Evolutionary conservation across 2,888 invertebrate genomes (phyloP), one percentile per base, ranked within the genome.

Genomic region (Scrobipalpa atriplicella): DNA sequence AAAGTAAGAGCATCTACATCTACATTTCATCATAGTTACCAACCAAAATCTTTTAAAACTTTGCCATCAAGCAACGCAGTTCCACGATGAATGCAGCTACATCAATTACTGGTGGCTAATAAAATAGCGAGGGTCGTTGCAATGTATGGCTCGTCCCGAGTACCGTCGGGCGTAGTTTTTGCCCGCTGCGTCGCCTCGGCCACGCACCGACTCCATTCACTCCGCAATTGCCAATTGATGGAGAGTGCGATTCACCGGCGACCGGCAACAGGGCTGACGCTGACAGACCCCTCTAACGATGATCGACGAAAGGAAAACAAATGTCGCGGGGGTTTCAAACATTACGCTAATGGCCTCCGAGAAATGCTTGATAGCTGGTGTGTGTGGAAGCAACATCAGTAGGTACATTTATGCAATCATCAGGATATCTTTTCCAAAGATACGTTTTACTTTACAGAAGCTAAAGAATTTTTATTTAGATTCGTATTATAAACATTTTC

Each of bases 191-290:
- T 19, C 64, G 72, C 66, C 70, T 29, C 21, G 52, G 47, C 6
- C 62, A 65, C 64, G 58, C 66, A 36, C 47, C 61, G 54, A 13
- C 60, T 60, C 81, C 89, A 89, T 90, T 90, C 89, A 89, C 85
- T 76, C 78, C 74, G 80, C 81, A 77, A 82, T 84, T 81, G 82
- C 83, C 86, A 84, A 87, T 87, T 87, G 86, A 88, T 83, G 81
- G 77, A 79, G 79, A 81, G 80, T 75, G 76, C 75, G 75, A 80
- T 80, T 80, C 78, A 80, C 72, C 72, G 72, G 68, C 47, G 47
- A 47, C 47, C 47, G 47, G 8, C 47, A 2, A 16, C 47, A 47
- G 47, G 47, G 47, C 47, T 47, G 47, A n/a, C 29, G 82, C 70
- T 83, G 77, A 39, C 61, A 41, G 61, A 61, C 41, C 41, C 58